Evolutionary conservation across 2,797 vertebrate species (phyloP).

Genomic region (Picus viridis): DNA sequence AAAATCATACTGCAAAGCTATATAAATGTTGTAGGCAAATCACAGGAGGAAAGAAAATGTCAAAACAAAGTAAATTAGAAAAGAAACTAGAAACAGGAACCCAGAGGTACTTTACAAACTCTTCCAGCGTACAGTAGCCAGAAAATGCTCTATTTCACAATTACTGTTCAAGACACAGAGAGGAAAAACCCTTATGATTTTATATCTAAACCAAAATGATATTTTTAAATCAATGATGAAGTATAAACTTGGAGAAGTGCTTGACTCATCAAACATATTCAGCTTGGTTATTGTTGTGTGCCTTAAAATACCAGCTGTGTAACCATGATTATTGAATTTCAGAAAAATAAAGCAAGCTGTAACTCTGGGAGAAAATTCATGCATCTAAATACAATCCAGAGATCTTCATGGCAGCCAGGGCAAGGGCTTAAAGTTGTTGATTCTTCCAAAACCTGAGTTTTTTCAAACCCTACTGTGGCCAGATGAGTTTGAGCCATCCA

Average conservation of each 20-base stretch:
- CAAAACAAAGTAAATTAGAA: slow-evolving; percentile 58
- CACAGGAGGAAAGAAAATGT: slow-evolving; percentile 13
- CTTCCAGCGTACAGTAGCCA: not conserved
- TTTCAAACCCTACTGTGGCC: not conserved
- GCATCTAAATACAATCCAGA: not conserved
- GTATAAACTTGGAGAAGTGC: not conserved
- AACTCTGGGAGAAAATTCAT: not conserved
- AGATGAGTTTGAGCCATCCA: not conserved
- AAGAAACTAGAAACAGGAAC: slow-evolving; percentile 27
- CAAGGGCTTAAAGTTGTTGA: not conserved
- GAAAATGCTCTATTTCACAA: not conserved
- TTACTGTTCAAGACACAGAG: not conserved
- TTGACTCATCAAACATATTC: slow-evolving; percentile 28
- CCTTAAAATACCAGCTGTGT: slow-evolving; percentile 2
- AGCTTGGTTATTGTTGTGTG: not conserved
- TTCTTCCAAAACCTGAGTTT: not conserved
- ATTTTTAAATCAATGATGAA: slow-evolving; percentile 8
- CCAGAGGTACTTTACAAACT: slow-evolving; percentile 16
- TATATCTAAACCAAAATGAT: not conserved
- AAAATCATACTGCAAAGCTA: slow-evolving; percentile 27
- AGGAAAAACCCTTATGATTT: not conserved
- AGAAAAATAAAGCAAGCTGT: not conserved
- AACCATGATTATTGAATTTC: slow-evolving; percentile 31
- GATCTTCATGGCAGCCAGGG: not conserved
- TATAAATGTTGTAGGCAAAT: slow-evolving; percentile 50